Percentiles rank a stretch among this genome's conserved stretches.
Conservation (phyloP, 2,113 vertebrate species). For the Columba livia region DNA sequence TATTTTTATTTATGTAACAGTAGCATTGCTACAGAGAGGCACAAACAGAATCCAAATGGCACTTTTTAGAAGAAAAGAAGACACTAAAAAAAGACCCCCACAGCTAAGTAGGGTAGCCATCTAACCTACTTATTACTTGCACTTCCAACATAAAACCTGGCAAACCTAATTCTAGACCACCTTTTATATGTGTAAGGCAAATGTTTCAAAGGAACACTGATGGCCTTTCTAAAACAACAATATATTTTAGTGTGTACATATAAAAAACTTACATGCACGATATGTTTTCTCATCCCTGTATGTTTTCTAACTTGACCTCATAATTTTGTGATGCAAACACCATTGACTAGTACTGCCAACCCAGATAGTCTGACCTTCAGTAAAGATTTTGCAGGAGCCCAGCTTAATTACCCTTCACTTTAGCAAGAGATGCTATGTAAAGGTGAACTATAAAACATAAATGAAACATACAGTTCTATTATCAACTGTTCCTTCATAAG, state of each 20-base stretch:
- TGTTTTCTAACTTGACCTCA: not conserved
- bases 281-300: not conserved
- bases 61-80: not conserved
- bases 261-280: not conserved
- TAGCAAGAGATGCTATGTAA: not conserved
- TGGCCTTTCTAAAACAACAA: not conserved
- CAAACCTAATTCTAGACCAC: not conserved
- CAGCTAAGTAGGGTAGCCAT: not conserved
- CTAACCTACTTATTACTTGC: not conserved
- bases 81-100: not conserved
- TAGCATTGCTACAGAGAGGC: not conserved
- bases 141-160: not conserved
- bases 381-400: not conserved
- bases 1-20: not conserved
- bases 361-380: not conserved
- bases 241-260: not conserved
- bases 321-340: not conserved
- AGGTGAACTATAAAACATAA: not conserved
- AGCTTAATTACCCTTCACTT: not conserved
- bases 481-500: not conserved
- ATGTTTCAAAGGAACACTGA: not conserved
- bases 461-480: not conserved
- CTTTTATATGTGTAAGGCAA: not conserved
- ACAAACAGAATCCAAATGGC: not conserved
- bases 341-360: not conserved